These are phyloP conservation scores for Cinclus mexicanus DNA, from an alignment of 2,113 vertebrate species.

Conservation along the genomic window DNA sequence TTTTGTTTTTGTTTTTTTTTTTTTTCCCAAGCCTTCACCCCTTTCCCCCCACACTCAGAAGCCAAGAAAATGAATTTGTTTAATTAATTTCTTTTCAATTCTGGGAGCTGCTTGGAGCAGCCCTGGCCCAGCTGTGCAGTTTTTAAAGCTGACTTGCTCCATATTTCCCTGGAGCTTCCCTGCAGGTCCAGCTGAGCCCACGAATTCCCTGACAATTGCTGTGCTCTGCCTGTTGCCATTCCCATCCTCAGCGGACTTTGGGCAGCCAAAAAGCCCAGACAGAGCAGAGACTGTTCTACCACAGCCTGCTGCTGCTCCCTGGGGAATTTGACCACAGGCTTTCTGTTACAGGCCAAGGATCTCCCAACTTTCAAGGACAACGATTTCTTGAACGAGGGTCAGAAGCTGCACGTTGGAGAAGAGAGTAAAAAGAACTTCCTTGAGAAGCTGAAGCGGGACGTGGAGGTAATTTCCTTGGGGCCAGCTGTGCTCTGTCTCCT, in stretches of 20 bases:
- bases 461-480: slow-evolving; percentile 79
- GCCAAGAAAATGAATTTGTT: neutral
- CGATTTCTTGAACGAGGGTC: slow-evolving; percentile 93
- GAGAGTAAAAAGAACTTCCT: slow-evolving; percentile 95
- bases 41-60: neutral
- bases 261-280: neutral
- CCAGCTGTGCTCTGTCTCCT: neutral
- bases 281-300: neutral
- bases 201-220: no score
- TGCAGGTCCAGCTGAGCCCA: neutral
- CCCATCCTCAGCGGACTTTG: no score
- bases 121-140: neutral
- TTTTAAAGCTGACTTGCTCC: neutral
- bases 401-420: slow-evolving; percentile 91
- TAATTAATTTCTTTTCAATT: neutral
- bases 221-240: no score
- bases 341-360: slow-evolving; percentile 86
- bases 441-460: slow-evolving; percentile 91
- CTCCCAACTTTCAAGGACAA: slow-evolving; percentile 97
- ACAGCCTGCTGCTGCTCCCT: neutral
- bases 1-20: no score
- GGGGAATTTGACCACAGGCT: neutral
- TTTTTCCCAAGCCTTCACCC: neutral
- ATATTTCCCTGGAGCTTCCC: neutral
- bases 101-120: neutral